Evolutionary conservation across 1,140 invertebrate genomes (phyloP).

Genomic region (Polypedilum pembai): DNA sequence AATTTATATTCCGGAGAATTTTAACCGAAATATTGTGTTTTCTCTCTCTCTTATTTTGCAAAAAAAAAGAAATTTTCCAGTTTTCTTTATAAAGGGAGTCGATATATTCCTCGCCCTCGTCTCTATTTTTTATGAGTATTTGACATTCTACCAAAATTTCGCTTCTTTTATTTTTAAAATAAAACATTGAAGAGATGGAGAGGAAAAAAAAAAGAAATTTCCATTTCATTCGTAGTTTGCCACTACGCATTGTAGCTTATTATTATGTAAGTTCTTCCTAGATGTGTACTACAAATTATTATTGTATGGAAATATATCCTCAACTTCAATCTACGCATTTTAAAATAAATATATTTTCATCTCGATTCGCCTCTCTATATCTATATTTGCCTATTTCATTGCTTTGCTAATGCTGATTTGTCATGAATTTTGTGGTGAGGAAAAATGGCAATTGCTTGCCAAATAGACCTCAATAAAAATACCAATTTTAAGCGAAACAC

Average conservation of each 20-base stretch:
- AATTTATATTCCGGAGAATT: conserved; percentile 9
- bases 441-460: too few relatives aligned
- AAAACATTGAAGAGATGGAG: too few relatives aligned
- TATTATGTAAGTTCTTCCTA: neutral
- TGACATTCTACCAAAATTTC: neutral
- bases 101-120: neutral
- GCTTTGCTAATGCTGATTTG: too few relatives aligned
- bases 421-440: too few relatives aligned
- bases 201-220: neutral
- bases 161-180: too few relatives aligned
- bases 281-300: neutral
- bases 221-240: neutral
- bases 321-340: conserved; percentile 4
- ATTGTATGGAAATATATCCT: neutral
- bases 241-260: neutral
- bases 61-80: neutral
- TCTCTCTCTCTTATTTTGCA: neutral
- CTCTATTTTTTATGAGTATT: conserved; percentile 19
- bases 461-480: too few relatives aligned
- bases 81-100: neutral
- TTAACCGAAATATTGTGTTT: neutral
- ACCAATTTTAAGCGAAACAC: too few relatives aligned
- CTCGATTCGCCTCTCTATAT: too few relatives aligned
- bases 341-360: conserved; percentile 19
- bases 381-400: too few relatives aligned